These are phyloP conservation scores for Drosophila anomalata DNA, from an alignment of 2,888 invertebrate genomes.

Conservation along the genomic window DNA sequence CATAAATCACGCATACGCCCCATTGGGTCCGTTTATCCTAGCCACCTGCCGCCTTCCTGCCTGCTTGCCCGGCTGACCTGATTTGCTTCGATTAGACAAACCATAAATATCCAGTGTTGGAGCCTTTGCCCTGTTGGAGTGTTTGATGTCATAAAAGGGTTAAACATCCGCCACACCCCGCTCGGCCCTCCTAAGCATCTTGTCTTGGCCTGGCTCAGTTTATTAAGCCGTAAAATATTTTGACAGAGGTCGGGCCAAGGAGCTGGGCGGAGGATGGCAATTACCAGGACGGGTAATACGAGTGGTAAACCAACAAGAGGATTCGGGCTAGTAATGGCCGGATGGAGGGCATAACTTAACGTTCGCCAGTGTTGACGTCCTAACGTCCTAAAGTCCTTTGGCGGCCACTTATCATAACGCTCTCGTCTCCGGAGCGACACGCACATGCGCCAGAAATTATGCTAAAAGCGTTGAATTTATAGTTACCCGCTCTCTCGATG, in stretches of 20 bases:
- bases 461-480: slow-evolving; percentile 75
- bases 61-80: slow-evolving; percentile 46
- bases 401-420: slow-evolving; percentile 74
- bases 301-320: slow-evolving; percentile 49
- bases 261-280: slow-evolving; percentile 42
- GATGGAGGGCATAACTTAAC: slow-evolving; percentile 53
- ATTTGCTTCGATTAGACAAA: slow-evolving; percentile 69
- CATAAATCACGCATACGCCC: slow-evolving; percentile 68
- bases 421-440: slow-evolving; percentile 52
- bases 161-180: slow-evolving; percentile 29
- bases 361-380: slow-evolving; percentile 60
- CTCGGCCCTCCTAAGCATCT: neutral
- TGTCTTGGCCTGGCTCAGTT: slow-evolving; percentile 26
- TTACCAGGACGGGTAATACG: slow-evolving; percentile 62
- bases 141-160: slow-evolving; percentile 59
- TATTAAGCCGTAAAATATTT: slow-evolving; percentile 61
- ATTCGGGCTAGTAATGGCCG: slow-evolving; percentile 36
- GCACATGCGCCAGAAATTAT: slow-evolving; percentile 73
- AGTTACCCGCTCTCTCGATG: slow-evolving; percentile 59
- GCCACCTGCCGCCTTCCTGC: slow-evolving; percentile 23
- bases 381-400: slow-evolving; percentile 56
- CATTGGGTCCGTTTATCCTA: slow-evolving; percentile 51
- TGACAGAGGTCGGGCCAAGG: slow-evolving; percentile 60
- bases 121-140: slow-evolving; percentile 45
- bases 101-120: slow-evolving; percentile 57